phyloP scores from a whole-genome alignment of 2,797 vertebrate genomes.

The Triplophysa bombifrons region DNA sequence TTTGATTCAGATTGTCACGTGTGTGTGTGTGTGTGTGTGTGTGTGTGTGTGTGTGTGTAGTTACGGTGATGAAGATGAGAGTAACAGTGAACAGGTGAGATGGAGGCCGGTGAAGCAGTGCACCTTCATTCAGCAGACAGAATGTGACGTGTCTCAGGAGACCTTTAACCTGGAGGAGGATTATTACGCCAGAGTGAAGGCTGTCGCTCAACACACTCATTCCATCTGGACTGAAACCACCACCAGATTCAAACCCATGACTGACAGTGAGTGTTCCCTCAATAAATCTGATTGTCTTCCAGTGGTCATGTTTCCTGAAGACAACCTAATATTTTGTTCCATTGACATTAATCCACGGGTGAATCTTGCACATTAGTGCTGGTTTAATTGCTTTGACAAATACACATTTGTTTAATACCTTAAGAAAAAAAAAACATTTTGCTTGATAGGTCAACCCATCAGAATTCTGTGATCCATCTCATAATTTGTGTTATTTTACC shows the following conservation, averaged over 20 bases:
- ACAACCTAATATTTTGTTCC: no score
- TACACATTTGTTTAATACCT: not conserved
- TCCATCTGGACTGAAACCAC: constrained; percentile 68
- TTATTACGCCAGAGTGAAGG: constrained; percentile 71
- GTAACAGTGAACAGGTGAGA: constrained; percentile 28
- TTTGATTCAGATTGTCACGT: no score
- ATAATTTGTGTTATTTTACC: no score
- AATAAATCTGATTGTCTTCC: no score
- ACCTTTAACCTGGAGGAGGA: constrained; percentile 62
- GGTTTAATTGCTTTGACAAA: not conserved
- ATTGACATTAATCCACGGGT: no score
- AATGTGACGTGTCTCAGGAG: constrained; percentile 75
- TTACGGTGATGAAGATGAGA: constrained; percentile 67
- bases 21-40: not conserved
- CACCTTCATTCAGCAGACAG: constrained; percentile 40
- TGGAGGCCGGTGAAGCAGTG: constrained; percentile 71
- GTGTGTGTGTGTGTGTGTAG: constrained; percentile 52
- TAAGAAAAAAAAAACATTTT: not conserved
- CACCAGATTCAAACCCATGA: constrained; percentile 67
- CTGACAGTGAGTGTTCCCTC: constrained; percentile 70
- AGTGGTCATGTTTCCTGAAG: no score
- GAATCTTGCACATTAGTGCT: no score
- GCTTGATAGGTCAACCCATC: not conserved
- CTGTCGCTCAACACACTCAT: constrained; percentile 15
- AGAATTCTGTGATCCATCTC: not conserved